Evolutionary conservation across 2,888 invertebrate genomes (phyloP).

Genomic region (Penaeus monodon): DNA sequence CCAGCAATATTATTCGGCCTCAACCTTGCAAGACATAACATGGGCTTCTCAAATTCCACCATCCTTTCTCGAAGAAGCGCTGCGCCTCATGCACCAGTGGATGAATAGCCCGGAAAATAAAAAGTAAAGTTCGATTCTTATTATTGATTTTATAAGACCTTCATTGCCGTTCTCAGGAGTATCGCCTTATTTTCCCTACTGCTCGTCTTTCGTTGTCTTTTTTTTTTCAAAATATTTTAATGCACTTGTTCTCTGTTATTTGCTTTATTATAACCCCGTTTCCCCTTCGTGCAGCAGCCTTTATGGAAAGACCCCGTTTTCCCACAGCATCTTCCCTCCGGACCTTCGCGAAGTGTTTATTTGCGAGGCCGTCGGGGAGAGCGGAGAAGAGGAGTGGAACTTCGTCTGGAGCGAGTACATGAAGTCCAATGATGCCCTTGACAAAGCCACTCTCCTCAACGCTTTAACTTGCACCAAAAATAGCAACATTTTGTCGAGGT

Average conservation of each 20-base stretch:
- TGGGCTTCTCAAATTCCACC: no score
- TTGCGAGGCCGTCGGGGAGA: constrained; percentile 80
- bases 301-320: neutral
- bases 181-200: no score
- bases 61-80: constrained; percentile 76
- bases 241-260: no score
- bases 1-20: no score
- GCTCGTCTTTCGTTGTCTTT: no score
- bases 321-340: constrained; percentile 77
- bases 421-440: constrained; percentile 78
- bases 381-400: constrained; percentile 80
- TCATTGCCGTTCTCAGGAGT: no score
- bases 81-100: constrained; percentile 82
- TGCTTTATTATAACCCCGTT: no score
- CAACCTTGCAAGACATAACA: no score
- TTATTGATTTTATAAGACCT: neutral
- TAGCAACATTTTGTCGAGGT: constrained; percentile 71
- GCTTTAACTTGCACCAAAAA: constrained; percentile 82
- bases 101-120: constrained; percentile 69
- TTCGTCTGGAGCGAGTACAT: constrained; percentile 79
- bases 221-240: no score
- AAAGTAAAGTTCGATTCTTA: neutral
- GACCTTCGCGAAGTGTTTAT: constrained; percentile 81
- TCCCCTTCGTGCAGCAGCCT: no score
- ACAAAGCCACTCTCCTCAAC: constrained; percentile 76